These are phyloP conservation scores for Emydura subglobosa DNA, from an alignment of 2,113 vertebrate genomes.

Conservation along the genomic window DNA sequence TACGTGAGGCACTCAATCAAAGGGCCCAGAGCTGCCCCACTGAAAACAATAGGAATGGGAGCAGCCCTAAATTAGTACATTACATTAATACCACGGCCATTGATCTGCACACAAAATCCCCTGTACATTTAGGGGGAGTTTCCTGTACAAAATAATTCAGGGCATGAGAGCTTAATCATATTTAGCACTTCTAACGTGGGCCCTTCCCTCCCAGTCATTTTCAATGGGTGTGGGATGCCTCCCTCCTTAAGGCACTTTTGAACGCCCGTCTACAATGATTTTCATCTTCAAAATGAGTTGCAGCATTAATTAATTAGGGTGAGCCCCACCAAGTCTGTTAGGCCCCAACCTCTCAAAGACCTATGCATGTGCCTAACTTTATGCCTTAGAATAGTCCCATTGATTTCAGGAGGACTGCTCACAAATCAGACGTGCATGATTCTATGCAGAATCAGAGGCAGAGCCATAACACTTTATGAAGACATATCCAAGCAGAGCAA, in stretches of 20 bases:
- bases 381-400: fast-evolving
- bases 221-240: neutral
- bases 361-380: fast-evolving
- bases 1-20: neutral
- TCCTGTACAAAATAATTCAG: neutral
- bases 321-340: neutral
- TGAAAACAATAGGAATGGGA: neutral
- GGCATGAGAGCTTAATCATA: neutral
- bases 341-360: neutral
- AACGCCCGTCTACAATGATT: neutral
- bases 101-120: neutral
- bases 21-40: neutral
- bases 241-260: neutral
- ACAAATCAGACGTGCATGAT: neutral
- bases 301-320: neutral
- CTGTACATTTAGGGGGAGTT: neutral
- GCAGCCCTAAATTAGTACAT: neutral
- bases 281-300: neutral
- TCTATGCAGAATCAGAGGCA: neutral
- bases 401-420: neutral
- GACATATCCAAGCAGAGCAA: neutral
- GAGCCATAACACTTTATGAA: fast-evolving
- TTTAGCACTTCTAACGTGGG: neutral
- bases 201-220: neutral
- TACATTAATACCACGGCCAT: neutral